A percentile compares a stretch with the other conserved stretches of the same genome.
Evolutionary conservation across 2,888 invertebrate genomes (phyloP).

Genomic region (Harmothoe impar): DNA sequence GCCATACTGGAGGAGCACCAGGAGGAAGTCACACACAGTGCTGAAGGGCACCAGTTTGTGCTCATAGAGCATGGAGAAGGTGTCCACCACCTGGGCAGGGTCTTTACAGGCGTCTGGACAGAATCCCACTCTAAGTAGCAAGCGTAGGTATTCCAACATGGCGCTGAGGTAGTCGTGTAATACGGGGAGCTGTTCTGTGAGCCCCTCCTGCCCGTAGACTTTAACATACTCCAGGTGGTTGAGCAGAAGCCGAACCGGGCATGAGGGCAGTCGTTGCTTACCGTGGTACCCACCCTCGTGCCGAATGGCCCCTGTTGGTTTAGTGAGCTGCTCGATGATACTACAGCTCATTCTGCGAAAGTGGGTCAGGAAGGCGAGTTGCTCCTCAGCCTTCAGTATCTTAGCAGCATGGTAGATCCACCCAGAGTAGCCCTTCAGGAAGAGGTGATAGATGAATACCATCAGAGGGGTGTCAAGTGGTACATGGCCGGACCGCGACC

Average conservation of each 20-base stretch:
- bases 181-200: neutral
- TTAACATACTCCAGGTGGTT: conserved; percentile 4
- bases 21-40: neutral
- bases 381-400: neutral
- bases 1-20: conserved; percentile 29
- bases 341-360: conserved; percentile 1
- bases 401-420: conserved; percentile 42
- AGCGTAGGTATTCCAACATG: neutral
- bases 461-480: conserved; percentile 7
- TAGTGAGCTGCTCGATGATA: neutral
- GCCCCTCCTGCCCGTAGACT: neutral
- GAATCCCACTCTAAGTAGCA: neutral
- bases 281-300: neutral
- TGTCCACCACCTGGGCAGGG: neutral
- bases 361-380: neutral
- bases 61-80: neutral
- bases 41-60: neutral
- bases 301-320: neutral
- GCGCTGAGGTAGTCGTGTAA: neutral
- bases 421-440: conserved; percentile 34
- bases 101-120: neutral
- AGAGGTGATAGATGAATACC: conserved; percentile 4
- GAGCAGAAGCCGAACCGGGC: neutral
- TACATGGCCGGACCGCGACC: neutral
- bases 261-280: neutral